Evolutionary conservation across 2,888 invertebrate genomes (phyloP).

Genomic region (Keiferia lycopersicella): DNA sequence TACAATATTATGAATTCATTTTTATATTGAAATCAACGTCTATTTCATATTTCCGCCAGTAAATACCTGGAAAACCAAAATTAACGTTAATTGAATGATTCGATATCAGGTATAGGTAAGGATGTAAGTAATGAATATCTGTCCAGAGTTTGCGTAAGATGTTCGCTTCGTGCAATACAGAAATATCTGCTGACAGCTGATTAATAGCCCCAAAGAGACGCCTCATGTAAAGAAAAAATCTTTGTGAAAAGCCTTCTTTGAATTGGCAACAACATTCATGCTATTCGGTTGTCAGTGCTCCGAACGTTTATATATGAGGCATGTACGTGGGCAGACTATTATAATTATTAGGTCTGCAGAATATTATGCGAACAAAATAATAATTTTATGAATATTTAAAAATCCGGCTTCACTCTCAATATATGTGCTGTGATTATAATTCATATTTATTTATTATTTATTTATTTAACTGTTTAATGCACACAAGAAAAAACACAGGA

Average conservation of each 20-base stretch:
- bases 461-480: too few relatives aligned
- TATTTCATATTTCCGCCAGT: neutral
- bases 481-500: too few relatives aligned
- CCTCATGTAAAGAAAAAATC: neutral
- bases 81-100: neutral
- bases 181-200: constrained; percentile 60
- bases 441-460: too few relatives aligned
- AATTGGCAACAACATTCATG: neutral
- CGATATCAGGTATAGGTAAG: neutral
- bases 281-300: neutral
- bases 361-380: too few relatives aligned
- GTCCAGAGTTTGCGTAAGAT: constrained; percentile 44
- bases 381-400: too few relatives aligned
- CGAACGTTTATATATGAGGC: neutral
- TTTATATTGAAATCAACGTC: neutral
- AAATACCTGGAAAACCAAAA: neutral
- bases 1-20: too few relatives aligned
- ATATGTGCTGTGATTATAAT: too few relatives aligned
- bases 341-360: neutral
- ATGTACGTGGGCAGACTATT: too few relatives aligned
- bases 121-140: neutral
- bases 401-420: too few relatives aligned
- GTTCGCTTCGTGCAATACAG: constrained; percentile 48
- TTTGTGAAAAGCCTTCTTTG: neutral
- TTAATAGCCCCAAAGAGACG: constrained; percentile 46